Conservation (phyloP, 37 sponge, comb jelly and placozoan genomes). For the Cliona cf. orientalis region DNA sequence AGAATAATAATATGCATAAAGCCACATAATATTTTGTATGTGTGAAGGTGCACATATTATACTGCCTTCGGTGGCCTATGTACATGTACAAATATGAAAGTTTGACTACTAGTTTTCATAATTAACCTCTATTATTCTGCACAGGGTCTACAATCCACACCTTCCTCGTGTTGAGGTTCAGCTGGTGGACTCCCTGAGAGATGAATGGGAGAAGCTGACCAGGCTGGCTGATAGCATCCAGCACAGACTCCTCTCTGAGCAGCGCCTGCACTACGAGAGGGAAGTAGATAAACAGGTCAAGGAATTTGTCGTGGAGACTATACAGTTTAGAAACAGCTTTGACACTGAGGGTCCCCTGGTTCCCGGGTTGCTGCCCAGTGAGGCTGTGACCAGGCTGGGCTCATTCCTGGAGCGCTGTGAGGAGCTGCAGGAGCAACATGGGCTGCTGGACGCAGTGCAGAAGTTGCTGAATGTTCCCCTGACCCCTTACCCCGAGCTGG, state of each 20-base stretch:
- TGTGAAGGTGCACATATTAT: no score
- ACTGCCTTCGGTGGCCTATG: no score
- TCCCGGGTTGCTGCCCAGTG: constrained; percentile 78
- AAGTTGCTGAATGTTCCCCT: constrained; percentile 76
- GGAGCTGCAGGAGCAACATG: constrained; percentile 43
- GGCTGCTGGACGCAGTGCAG: constrained; percentile 76
- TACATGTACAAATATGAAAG: no score
- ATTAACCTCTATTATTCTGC: no score
- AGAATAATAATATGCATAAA: no score
- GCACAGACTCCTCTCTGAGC: constrained; percentile 60
- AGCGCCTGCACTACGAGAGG: constrained; percentile 68
- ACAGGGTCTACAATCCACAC: constrained; percentile 41
- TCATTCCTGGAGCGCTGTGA: constrained; percentile 59
- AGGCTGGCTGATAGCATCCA: constrained; percentile 68
- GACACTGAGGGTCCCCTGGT: constrained; percentile 91
- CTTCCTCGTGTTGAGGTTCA: constrained; percentile 75
- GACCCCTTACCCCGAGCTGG: constrained; percentile 81
- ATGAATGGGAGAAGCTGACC: constrained; percentile 74
- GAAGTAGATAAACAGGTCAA: constrained; percentile 87
- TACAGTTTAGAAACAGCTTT: constrained; percentile 90
- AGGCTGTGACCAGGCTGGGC: constrained; percentile 83
- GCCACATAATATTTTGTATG: no score
- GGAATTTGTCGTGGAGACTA: constrained; percentile 81
- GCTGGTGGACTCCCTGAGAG: constrained; percentile 65
- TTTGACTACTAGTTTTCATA: no score